Base-by-base conservation (phyloP, 2,888 invertebrate genomes). In the Hypselothyrea guttata region DNA sequence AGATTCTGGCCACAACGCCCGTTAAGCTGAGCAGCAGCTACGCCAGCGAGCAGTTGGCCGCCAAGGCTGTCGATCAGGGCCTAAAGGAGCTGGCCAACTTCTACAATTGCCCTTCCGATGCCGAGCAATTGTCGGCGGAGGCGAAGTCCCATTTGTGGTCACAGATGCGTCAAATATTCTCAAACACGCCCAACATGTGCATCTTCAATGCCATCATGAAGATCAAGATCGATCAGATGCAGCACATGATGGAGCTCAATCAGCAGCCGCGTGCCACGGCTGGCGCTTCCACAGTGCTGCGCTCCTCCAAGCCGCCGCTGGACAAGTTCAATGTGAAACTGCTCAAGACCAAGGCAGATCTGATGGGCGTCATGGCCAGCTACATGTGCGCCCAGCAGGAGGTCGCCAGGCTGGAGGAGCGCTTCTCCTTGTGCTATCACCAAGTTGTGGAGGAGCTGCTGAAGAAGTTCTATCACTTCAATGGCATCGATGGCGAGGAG, bases 171-270 rank as follows among this genome's bases (percentile, higher is more conserved):
- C 48, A 60, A 2, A 84, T 81, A 8, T 89, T 89, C 44, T 62
- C 71, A 1, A 79, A 88, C 28, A 84, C 88, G 1, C 90, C 89
- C 2, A 88, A 87, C 15, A 84, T 85, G 28, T 52, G 84, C 28
- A 73, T 90, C 4, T 88, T 89, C 51, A 89, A 86, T 59, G 78
- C 75, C 0, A 84, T 89, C 4, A 71, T 89, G 56, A 86, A 86
- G 15, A 56, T 79, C 1, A 90, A 88, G 48, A 88, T 88, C 30
- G 86, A 89, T 11, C 88, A 89, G 60, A 46, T 89, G 9, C 88
- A 89, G 35, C 63, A 87, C n/a, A 71, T 89, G 1, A 86, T 86
- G 74, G 49, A 68, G 0, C 51, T 89, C 0, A 88, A 86, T 35
- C 87, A 85, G 46, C 58, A 46, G 9, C 7, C 11, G 22, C 22